Evolutionary conservation across 2,113 vertebrate genomes (phyloP).

Genomic region (Sphyrna mokarran): DNA sequence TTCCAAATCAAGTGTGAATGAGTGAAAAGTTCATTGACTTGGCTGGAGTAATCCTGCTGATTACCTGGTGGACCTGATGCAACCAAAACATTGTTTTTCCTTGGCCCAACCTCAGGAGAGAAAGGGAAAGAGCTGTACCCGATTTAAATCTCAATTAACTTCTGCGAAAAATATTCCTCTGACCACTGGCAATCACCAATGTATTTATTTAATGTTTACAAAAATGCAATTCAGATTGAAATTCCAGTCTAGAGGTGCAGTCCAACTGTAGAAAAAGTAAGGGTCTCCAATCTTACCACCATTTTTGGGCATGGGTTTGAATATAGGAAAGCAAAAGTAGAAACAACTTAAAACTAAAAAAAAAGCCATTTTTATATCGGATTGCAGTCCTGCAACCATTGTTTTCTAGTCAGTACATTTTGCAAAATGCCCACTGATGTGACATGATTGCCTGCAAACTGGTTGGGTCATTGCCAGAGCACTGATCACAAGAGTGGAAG

Average conservation of each 20-base stretch:
- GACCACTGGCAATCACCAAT: background rate
- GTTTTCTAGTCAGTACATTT: background rate
- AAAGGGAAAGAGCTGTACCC: background rate
- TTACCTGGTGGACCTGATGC: background rate
- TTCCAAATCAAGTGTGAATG: background rate
- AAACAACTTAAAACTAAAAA: background rate
- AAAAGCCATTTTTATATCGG: background rate
- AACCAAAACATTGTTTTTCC: background rate
- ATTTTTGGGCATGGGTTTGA: background rate
- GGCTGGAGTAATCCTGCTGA: background rate
- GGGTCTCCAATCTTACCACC: background rate
- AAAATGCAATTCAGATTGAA: background rate
- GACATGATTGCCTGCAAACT: background rate
- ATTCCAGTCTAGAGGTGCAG: background rate
- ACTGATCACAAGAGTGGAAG: background rate
- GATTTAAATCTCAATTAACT: background rate
- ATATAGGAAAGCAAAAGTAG: background rate
- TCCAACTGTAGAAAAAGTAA: background rate
- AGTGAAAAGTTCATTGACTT: background rate
- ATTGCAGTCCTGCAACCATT: background rate
- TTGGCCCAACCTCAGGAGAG: background rate
- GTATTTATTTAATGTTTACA: background rate
- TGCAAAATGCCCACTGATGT: background rate
- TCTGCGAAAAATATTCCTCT: background rate
- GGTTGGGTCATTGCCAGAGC: background rate